Percentiles rank a stretch among this genome's conserved stretches.
phyloP scores from a whole-genome alignment of 2,113 vertebrate genomes.

The Myotis yumanensis region DNA sequence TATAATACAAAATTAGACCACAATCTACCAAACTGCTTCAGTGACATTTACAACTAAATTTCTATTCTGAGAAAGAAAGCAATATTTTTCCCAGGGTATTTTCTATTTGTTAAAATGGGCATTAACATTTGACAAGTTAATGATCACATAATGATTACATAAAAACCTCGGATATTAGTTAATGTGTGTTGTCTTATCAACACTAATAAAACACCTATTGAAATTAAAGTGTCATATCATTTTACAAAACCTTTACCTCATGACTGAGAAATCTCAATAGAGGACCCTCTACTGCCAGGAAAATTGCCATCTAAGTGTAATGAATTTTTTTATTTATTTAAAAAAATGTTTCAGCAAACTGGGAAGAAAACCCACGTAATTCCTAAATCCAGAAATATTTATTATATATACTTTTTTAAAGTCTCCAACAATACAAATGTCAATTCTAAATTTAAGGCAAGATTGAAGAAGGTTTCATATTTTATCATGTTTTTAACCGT shows the following conservation, averaged over 20 bases:
- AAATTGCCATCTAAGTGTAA: background rate
- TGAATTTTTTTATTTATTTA: background rate
- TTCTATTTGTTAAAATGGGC: conserved; percentile 44
- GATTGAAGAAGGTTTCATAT: conserved; percentile 16
- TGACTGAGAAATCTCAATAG: conserved; percentile 7
- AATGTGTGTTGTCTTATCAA: no score
- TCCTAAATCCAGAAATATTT: conserved; percentile 26
- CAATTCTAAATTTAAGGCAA: conserved; percentile 41
- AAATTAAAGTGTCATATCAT: conserved; percentile 68
- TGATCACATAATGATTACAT: no score
- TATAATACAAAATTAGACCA: conserved; percentile 47
- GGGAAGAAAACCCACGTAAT: background rate
- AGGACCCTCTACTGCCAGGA: conserved; percentile 10
- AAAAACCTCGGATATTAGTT: no score
- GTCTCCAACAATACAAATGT: conserved; percentile 39
- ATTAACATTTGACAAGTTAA: no score
- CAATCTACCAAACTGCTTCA: conserved; percentile 34
- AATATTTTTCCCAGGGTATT: conserved; percentile 62
- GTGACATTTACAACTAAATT: conserved; percentile 69
- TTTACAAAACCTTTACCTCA: conserved; percentile 60
- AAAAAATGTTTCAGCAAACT: conserved; percentile 37
- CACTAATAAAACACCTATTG: conserved; percentile 37
- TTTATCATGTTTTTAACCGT: background rate
- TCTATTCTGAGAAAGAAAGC: conserved; percentile 70
- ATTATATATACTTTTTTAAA: conserved; percentile 38